Percentiles rank a stretch among this genome's conserved stretches.
Evolutionary conservation across 37 sponge, comb jelly and placozoan genomes (phyloP).

Genomic region (Chondrosia reniformis): DNA sequence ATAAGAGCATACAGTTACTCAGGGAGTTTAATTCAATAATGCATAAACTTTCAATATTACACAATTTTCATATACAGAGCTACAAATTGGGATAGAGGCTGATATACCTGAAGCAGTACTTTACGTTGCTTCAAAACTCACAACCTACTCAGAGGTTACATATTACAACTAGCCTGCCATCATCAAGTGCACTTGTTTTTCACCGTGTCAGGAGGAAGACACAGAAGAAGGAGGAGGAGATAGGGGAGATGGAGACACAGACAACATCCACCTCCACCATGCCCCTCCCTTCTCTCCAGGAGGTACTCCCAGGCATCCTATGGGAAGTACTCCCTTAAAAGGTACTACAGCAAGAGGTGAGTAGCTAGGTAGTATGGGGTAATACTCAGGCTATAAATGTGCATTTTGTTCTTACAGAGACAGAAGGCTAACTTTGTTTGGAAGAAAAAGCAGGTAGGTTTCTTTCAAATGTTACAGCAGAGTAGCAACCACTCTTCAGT

Average conservation of each 20-base stretch:
- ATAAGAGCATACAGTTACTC: too few species aligned
- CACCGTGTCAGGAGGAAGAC: not conserved
- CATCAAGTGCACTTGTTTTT: slow-evolving; percentile 1
- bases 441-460: not conserved
- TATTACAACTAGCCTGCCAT: not conserved
- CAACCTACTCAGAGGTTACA: not conserved
- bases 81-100: not conserved
- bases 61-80: too few species aligned
- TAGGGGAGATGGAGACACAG: not conserved
- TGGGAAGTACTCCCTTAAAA: not conserved
- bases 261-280: not conserved
- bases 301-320: not conserved
- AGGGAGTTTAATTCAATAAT: too few species aligned
- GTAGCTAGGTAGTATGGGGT: too few species aligned
- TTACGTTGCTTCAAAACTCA: not conserved
- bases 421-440: not conserved
- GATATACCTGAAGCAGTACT: not conserved
- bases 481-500: not conserved
- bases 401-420: too few species aligned
- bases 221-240: not conserved
- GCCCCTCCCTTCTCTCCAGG: not conserved
- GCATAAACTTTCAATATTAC: too few species aligned
- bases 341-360: not conserved
- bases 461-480: not conserved
- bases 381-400: too few species aligned